These are phyloP conservation scores for Rhincodon typus DNA, from an alignment of 2,797 vertebrate genomes.

Conservation along the genomic window DNA sequence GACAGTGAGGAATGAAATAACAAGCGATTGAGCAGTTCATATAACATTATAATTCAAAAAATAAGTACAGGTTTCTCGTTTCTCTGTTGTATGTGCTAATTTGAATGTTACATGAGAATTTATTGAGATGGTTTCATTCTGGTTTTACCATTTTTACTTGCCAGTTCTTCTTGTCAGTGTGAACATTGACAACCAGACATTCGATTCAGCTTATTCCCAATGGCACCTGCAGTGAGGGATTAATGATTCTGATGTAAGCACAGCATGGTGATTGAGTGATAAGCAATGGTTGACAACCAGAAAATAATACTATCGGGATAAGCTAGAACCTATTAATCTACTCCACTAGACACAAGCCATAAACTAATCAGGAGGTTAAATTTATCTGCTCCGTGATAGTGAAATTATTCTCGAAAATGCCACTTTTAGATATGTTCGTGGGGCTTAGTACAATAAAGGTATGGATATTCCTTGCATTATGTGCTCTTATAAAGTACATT, in stretches of 20 bases:
- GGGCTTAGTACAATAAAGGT: not conserved
- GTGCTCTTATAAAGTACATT: no score
- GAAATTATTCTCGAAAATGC: not conserved
- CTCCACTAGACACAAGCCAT: not conserved
- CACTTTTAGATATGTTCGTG: not conserved
- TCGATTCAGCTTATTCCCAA: not conserved
- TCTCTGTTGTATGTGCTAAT: no score
- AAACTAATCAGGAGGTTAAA: not conserved
- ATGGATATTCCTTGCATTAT: not conserved
- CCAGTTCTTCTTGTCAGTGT: not conserved
- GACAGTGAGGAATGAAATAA: not conserved
- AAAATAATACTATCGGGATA: not conserved
- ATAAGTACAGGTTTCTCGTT: not conserved
- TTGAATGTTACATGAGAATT: not conserved
- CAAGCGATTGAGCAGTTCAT: not conserved
- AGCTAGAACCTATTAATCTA: not conserved
- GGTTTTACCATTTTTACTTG: not conserved
- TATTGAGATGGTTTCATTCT: not conserved
- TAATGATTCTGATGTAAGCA: not conserved
- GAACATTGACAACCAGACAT: not conserved
- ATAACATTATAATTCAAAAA: not conserved
- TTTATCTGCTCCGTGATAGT: not conserved
- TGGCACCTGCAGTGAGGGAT: constrained; percentile 4
- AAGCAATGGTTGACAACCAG: constrained; percentile 15
- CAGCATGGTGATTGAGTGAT: not conserved